Evolutionary conservation across 2,888 invertebrate species (phyloP).

Genomic region (Atherix ibis): DNA sequence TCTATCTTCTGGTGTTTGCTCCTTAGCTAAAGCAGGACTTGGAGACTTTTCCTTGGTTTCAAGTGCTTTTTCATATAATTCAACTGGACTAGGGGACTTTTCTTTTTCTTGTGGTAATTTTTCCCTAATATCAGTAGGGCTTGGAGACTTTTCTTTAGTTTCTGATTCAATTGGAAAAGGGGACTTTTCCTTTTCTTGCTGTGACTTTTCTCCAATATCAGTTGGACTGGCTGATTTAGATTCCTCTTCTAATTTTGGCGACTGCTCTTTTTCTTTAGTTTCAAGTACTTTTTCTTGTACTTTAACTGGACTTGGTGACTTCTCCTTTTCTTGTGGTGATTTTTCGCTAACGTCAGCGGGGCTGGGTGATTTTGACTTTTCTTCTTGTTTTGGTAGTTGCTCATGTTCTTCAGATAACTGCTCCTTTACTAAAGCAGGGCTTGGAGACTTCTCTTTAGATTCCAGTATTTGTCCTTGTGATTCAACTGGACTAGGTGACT

Average conservation of each 20-base stretch:
- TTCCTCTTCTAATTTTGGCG: background rate
- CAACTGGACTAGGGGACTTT: too few relatives aligned
- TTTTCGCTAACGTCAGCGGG: slow-evolving; percentile 23
- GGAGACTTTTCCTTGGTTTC: background rate
- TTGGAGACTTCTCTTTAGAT: background rate
- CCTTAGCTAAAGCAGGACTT: too few relatives aligned
- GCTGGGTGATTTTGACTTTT: background rate
- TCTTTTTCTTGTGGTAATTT: too few relatives aligned
- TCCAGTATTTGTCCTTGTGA: too few relatives aligned
- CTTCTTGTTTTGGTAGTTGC: slow-evolving; percentile 14
- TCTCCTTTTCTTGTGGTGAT: slow-evolving; percentile 11
- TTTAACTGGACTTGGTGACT: too few relatives aligned
- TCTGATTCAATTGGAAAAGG: background rate
- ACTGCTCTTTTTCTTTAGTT: background rate
- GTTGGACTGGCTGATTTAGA: background rate
- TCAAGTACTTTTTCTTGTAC: too few relatives aligned
- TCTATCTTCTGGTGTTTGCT: background rate
- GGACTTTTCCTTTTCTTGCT: background rate
- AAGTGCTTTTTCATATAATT: background rate
- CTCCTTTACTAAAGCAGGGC: background rate
- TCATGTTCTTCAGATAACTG: background rate
- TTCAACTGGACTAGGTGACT: background rate
- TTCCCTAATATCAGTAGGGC: too few relatives aligned
- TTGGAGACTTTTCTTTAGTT: too few relatives aligned
- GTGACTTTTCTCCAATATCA: too few relatives aligned